Conservation (phyloP, 2,797 vertebrate genomes). For the Cynodonichthys magdalenae region DNA sequence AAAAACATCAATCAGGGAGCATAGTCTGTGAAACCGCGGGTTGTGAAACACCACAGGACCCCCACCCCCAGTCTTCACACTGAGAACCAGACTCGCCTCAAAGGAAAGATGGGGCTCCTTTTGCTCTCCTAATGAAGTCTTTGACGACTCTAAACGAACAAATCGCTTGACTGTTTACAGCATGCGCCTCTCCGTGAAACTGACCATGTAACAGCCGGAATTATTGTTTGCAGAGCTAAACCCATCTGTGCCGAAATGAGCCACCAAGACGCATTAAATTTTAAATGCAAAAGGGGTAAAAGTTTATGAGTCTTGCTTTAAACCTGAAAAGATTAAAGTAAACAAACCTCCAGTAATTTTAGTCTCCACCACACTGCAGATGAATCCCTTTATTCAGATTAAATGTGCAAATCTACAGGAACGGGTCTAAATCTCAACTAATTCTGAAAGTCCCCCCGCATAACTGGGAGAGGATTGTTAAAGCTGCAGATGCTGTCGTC, state of each 20-base stretch:
- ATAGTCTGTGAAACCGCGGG: conserved; percentile 62
- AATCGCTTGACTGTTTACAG: conserved; percentile 22
- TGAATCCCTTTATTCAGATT: conserved; percentile 20
- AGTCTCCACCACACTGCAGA: conserved; percentile 8
- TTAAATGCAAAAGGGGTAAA: background rate
- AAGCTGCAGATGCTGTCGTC: conserved; percentile 6
- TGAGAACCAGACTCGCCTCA: conserved; percentile 50
- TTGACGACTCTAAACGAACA: conserved; percentile 28
- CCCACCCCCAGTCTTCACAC: conserved; percentile 46
- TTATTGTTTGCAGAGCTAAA: conserved; percentile 16
- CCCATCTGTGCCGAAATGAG: background rate
- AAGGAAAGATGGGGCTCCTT: conserved; percentile 44
- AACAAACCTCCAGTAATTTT: conserved; percentile 29
- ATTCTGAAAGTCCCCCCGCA: conserved; percentile 5
- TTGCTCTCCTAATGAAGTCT: conserved; percentile 57
- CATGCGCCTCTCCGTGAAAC: background rate
- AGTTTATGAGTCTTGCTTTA: conserved; percentile 30
- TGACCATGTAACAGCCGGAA: background rate
- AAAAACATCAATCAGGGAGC: conserved; percentile 84
- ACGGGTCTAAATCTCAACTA: conserved; percentile 13
- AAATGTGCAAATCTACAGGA: background rate
- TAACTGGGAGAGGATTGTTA: conserved; percentile 3
- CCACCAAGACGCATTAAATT: conserved; percentile 24
- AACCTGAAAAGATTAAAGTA: conserved; percentile 35
- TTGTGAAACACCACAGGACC: conserved; percentile 60